Percentiles rank a stretch among this genome's conserved stretches.
These are phyloP conservation scores for Dasyprocta punctata DNA, from an alignment of 2,113 vertebrate species.

Conservation along the genomic window DNA sequence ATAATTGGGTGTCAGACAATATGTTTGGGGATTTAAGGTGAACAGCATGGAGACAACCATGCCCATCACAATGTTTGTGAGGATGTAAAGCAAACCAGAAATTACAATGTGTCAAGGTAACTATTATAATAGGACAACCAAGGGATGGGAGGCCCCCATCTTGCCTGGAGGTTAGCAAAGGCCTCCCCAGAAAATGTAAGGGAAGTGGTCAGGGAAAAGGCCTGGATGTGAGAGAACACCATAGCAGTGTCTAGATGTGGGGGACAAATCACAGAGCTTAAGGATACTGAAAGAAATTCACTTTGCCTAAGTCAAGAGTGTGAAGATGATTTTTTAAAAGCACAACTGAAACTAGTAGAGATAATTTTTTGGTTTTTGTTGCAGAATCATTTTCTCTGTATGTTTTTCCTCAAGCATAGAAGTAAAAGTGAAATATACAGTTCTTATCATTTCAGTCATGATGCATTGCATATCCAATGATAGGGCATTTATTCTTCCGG, in stretches of 20 bases:
- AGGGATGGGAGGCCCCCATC: neutral
- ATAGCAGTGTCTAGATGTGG: neutral
- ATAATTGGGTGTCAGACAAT: neutral
- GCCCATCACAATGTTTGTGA: neutral
- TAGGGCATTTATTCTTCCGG: conserved; percentile 4
- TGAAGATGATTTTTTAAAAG: conserved; percentile 2
- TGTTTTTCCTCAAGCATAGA: conserved; percentile 26
- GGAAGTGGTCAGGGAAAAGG: neutral
- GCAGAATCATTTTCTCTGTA: neutral
- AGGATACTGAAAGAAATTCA: neutral
- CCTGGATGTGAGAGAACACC: neutral
- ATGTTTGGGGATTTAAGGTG: neutral
- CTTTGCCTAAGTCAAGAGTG: neutral
- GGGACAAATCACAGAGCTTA: neutral
- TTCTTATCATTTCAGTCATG: neutral
- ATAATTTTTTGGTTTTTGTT: neutral
- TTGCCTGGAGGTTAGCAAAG: neutral
- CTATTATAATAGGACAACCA: neutral
- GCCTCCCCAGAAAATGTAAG: neutral
- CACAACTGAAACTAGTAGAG: neutral
- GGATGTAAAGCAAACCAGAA: neutral
- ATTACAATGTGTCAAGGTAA: neutral
- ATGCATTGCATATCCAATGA: neutral
- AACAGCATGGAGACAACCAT: neutral
- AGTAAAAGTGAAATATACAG: neutral